A percentile compares a stretch with the other conserved stretches of the same genome.
phyloP scores from a whole-genome alignment of 2,113 vertebrate genomes.

The Muscicapa adusta region DNA sequence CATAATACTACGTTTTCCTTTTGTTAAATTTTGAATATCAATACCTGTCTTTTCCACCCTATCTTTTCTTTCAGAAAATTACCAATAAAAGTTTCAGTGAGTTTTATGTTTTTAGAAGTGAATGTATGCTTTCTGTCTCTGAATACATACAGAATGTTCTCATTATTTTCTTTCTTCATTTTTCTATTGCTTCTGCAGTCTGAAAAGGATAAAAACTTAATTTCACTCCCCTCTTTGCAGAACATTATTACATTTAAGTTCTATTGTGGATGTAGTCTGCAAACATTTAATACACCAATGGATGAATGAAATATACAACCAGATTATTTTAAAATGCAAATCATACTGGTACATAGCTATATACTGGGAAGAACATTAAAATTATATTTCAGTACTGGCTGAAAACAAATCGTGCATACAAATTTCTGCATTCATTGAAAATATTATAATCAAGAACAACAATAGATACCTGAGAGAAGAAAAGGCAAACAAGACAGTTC shows the following conservation, averaged over 20 bases:
- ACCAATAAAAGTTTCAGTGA: not conserved
- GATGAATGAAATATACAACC: not conserved
- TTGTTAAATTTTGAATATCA: not conserved
- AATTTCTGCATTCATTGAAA: not conserved
- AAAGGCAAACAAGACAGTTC: not conserved
- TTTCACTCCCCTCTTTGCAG: not conserved
- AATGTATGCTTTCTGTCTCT: not conserved
- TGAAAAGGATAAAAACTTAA: not conserved
- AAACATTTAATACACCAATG: not conserved
- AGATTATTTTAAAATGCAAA: not conserved
- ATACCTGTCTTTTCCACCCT: fast-evolving
- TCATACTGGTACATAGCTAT: not conserved
- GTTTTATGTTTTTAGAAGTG: not conserved
- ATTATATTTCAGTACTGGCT: not conserved
- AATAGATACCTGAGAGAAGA: not conserved
- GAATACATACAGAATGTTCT: not conserved
- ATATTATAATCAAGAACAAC: not conserved
- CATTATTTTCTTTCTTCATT: not conserved
- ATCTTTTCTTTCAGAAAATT: not conserved
- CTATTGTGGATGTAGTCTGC: not conserved
- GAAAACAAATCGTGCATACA: not conserved
- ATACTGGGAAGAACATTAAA: not conserved
- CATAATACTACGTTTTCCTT: not conserved
- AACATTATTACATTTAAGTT: not conserved
- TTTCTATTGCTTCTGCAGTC: not conserved